These are phyloP conservation scores for Bolinopsis microptera DNA, from an alignment of 37 sponge, comb jelly and placozoan species.

Conservation along the genomic window DNA sequence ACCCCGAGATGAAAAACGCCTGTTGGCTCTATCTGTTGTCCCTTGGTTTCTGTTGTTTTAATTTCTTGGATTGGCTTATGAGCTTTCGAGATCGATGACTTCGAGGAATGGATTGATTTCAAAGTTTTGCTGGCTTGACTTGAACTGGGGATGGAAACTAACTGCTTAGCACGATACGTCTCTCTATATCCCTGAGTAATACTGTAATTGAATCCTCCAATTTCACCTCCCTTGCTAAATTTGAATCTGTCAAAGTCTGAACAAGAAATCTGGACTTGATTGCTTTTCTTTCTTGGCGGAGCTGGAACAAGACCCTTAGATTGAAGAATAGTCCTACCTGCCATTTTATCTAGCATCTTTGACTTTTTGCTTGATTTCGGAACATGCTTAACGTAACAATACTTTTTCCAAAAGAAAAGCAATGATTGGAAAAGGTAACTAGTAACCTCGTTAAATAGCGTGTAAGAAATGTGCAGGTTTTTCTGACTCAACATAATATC, in stretches of 20 bases:
- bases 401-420: conserved; percentile 14
- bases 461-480: not conserved
- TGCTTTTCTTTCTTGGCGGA: not conserved
- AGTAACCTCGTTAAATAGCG: not conserved
- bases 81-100: no score
- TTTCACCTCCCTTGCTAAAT: not conserved
- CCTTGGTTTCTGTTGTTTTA: no score
- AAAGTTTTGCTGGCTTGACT: not conserved
- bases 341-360: not conserved
- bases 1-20: no score
- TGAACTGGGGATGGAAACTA: not conserved
- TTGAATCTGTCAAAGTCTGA: not conserved
- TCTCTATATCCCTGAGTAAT: not conserved
- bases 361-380: not conserved
- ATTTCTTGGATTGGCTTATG: no score
- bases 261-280: not conserved
- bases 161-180: not conserved
- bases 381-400: not conserved
- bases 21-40: no score
- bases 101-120: conserved; percentile 5
- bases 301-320: not conserved
- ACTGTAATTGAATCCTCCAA: not conserved
- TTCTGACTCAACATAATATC: conserved; percentile 3
- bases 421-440: not conserved
- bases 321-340: not conserved